A percentile compares a stretch with the other conserved stretches of the same genome.
Evolutionary conservation across 2,888 invertebrate genomes (phyloP).

Genomic region (Drosophila mimetica): DNA sequence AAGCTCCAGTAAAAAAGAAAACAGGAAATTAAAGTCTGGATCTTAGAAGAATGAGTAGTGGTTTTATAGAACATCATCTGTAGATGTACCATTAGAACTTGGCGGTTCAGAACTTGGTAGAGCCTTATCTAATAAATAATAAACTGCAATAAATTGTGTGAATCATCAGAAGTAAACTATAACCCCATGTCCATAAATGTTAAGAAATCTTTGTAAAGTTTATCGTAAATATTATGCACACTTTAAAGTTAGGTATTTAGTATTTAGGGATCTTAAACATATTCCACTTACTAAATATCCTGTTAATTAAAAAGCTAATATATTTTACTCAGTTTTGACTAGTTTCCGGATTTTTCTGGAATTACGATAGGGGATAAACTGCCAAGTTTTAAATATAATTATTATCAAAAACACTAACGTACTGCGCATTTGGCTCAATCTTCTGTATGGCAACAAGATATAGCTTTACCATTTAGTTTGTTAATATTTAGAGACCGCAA

Average conservation of each 20-base stretch:
- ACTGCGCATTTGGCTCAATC: neutral
- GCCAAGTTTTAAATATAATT: neutral
- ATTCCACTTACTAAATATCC: no score
- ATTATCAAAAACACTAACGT: neutral
- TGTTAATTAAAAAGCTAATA: no score
- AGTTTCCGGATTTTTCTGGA: neutral
- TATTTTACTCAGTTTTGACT: neutral
- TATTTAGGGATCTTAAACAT: no score
- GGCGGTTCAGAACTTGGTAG: neutral
- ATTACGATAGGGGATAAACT: neutral
- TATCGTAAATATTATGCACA: no score
- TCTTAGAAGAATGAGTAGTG: neutral
- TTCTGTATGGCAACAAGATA: neutral
- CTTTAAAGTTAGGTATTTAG: no score
- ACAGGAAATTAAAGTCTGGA: slow-evolving; percentile 16
- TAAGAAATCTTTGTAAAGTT: neutral
- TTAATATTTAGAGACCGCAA: neutral
- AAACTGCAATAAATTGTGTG: neutral
- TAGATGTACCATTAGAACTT: neutral
- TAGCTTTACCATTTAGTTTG: neutral
- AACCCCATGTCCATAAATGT: neutral
- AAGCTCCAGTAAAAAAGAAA: slow-evolving; percentile 8
- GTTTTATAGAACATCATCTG: no score
- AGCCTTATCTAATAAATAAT: neutral
- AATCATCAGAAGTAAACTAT: neutral